Evolutionary conservation across 1,140 invertebrate species (phyloP).

Genomic region (Macrobrachium rosenbergii): DNA sequence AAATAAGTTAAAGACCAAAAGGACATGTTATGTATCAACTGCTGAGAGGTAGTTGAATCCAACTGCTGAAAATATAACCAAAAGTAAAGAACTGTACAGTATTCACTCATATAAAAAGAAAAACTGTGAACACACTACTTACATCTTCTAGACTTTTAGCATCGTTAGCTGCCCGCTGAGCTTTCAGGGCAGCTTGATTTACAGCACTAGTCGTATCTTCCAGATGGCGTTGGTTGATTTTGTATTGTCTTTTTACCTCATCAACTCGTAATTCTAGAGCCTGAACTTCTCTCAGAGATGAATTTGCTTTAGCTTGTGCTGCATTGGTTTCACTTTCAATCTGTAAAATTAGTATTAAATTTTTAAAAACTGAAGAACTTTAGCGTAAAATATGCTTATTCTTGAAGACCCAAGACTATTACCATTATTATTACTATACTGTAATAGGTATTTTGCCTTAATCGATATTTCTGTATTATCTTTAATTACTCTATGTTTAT

Average conservation of each 20-base stretch:
- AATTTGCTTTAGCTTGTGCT: slow-evolving; percentile 81
- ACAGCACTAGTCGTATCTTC: slow-evolving; percentile 76
- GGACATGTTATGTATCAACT: too few species aligned
- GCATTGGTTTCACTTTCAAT: slow-evolving; percentile 80
- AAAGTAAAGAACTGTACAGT: slow-evolving; percentile 6
- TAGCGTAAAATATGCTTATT: too few species aligned
- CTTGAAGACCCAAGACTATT: too few species aligned
- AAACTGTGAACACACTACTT: slow-evolving; percentile 17
- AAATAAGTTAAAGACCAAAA: too few species aligned
- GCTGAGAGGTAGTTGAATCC: neutral
- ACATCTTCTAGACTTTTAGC: slow-evolving; percentile 67
- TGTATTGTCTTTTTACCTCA: slow-evolving; percentile 81
- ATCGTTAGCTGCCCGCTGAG: slow-evolving; percentile 74
- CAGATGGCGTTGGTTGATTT: slow-evolving; percentile 80
- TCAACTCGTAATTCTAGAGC: slow-evolving; percentile 78
- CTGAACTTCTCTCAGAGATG: slow-evolving; percentile 80
- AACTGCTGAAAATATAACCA: neutral
- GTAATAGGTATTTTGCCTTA: too few species aligned
- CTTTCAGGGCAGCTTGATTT: slow-evolving; percentile 73
- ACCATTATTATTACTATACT: too few species aligned
- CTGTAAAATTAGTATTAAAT: slow-evolving; percentile 68
- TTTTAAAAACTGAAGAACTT: neutral
- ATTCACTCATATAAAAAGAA: neutral
- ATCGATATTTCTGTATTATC: too few species aligned
- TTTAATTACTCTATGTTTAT: too few species aligned